Percentiles rank a stretch among this genome's conserved stretches.
Evolutionary conservation across 2,888 invertebrate species (phyloP).

Genomic region (Noctua janthina): DNA sequence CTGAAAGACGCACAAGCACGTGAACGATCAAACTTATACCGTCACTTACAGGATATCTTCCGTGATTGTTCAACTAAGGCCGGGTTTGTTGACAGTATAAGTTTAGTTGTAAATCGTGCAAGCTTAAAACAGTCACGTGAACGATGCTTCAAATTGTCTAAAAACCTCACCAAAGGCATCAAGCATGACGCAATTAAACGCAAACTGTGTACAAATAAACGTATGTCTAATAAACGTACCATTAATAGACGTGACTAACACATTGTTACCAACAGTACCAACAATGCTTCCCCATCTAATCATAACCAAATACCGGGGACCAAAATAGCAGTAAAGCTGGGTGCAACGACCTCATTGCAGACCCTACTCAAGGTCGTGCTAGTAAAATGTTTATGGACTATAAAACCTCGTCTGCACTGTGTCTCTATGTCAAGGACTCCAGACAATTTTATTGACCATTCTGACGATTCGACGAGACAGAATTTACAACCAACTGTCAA

Average conservation of each 20-base stretch:
- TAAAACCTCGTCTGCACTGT: constrained; percentile 88
- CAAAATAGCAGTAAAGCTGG: constrained; percentile 81
- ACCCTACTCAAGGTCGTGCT: constrained; percentile 89
- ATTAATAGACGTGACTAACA: constrained; percentile 37
- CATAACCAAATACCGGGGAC: constrained; percentile 73
- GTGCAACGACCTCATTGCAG: constrained; percentile 90
- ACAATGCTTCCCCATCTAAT: constrained; percentile 63
- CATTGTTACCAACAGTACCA: constrained; percentile 34
- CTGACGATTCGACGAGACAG: constrained; percentile 77
- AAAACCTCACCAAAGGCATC: constrained; percentile 1
- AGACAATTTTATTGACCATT: constrained; percentile 88
- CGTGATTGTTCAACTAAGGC: too few relatives aligned
- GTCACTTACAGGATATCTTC: too few relatives aligned
- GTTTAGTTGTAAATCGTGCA: too few relatives aligned
- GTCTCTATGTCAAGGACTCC: constrained; percentile 90
- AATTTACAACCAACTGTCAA: constrained; percentile 77
- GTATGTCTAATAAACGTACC: constrained; percentile 8
- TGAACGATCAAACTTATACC: too few relatives aligned
- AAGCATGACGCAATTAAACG: constrained; percentile 21
- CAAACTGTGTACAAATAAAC: constrained; percentile 20
- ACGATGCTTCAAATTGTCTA: not conserved
- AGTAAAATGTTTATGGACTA: constrained; percentile 90
- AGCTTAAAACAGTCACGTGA: not conserved
- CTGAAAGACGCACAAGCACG: not conserved
- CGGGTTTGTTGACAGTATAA: too few relatives aligned